phyloP scores from a whole-genome alignment of 2,888 invertebrate species.

The Epistrophe grossulariae region DNA sequence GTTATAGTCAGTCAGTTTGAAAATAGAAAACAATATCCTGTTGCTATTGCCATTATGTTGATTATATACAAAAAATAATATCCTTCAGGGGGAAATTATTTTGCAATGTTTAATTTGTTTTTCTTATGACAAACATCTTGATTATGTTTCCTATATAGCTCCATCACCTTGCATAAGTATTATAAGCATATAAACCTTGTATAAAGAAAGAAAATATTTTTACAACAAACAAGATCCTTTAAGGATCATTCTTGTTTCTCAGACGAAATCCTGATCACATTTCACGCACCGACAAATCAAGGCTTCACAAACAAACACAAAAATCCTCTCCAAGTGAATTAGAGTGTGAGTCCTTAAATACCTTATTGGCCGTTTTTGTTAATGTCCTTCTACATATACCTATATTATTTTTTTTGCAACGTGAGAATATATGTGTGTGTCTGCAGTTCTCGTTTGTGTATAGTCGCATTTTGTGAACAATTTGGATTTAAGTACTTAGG shows the following conservation, averaged over 20 bases:
- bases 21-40: slow-evolving; percentile 68
- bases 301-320: not conserved
- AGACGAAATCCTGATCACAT: slow-evolving; percentile 64
- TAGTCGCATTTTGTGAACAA: slow-evolving; percentile 56
- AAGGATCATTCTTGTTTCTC: slow-evolving; percentile 36
- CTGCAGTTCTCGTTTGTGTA: not conserved
- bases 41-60: slow-evolving; percentile 57
- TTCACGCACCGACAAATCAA: slow-evolving; percentile 56
- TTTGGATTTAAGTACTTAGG: slow-evolving; percentile 71
- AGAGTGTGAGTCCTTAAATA: slow-evolving; percentile 63
- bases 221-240: slow-evolving; percentile 43
- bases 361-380: slow-evolving; percentile 55
- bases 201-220: not conserved
- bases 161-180: not conserved
- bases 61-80: slow-evolving; percentile 67
- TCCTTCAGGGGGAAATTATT: slow-evolving; percentile 72
- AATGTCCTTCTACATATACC: slow-evolving; percentile 28
- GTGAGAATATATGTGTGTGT: not conserved
- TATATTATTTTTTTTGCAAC: slow-evolving; percentile 15
- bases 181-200: not conserved
- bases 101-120: slow-evolving; percentile 62
- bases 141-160: slow-evolving; percentile 9
- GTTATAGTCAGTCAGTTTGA: not conserved
- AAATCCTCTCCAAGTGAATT: slow-evolving; percentile 31
- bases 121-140: slow-evolving; percentile 44